Evolutionary conservation across 2,113 vertebrate species (phyloP).

Genomic region (Nothoprocta pentlandii): DNA sequence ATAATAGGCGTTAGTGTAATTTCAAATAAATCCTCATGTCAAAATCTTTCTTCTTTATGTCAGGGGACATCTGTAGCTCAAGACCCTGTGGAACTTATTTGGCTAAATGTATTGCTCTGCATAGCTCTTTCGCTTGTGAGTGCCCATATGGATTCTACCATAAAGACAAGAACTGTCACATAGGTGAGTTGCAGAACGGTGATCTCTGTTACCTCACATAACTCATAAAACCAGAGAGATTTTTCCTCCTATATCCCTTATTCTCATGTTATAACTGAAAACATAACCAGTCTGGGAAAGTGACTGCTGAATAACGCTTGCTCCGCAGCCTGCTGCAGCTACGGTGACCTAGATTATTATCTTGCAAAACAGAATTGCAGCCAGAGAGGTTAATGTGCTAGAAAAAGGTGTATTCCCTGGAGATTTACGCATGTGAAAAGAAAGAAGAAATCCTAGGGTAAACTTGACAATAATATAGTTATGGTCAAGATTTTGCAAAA

Average conservation of each 20-base stretch:
- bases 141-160: conserved; percentile 61
- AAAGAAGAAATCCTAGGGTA: not conserved
- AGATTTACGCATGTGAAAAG: not conserved
- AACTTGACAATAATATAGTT: not conserved
- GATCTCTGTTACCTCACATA: not conserved
- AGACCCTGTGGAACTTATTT: accelerated
- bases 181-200: conserved; percentile 65
- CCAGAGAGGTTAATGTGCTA: not conserved
- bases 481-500: not conserved
- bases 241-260: not conserved
- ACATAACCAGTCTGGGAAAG: not conserved
- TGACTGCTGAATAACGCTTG: not conserved
- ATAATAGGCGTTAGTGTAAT: not conserved
- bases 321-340: not conserved
- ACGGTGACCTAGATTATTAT: conserved; percentile 9
- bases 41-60: not conserved
- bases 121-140: accelerated
- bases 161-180: accelerated
- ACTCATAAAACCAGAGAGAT: not conserved
- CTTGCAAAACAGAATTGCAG: not conserved
- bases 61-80: accelerated
- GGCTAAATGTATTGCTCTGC: not conserved
- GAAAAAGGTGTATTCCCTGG: not conserved
- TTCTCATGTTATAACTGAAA: conserved; percentile 25
- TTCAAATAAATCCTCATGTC: not conserved